Base-by-base conservation (phyloP, 2,113 vertebrate genomes). In the Arothron firmamentum region DNA sequence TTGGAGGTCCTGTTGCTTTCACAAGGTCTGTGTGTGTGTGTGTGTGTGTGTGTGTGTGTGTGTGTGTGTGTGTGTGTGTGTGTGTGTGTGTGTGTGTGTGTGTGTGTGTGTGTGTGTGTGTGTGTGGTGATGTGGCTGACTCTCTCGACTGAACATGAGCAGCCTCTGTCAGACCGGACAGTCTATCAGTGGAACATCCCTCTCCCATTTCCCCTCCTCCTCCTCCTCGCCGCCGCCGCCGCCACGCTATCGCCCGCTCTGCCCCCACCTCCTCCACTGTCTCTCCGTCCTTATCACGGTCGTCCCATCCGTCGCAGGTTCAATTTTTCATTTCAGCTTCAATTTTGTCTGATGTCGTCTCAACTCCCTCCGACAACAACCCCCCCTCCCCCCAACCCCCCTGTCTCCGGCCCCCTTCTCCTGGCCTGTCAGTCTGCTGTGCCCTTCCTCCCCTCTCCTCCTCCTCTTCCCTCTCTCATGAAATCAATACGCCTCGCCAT, bases 311-410 rank as follows among this genome's bases (percentile, higher is more conserved):
- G 79, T 81, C 82, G 80, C 81, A 16, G 38, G 70, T 80, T 86
- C 82, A 83, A 87, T 86, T 86, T 88, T 81, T 86, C 78, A 87
- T 88, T 89, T 86, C 85, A 88, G 75, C 79, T 81, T 72, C 79
- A 84, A 86, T 89, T 82, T 85, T 72, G 67, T 4, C 54, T 84
- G 79, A 85, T 55, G 63, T 76, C 68, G 59, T 60, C 79, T 70
- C 79, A 57, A 72, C 64, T 74, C 70, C 73, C 75, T 67, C 25
- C 56, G 4, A 25, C 55, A 51, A 65, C 78, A 73, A 68, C 63
- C 77, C 71, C 78, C 60, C 62, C 74, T 71, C n/a, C n/a, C n/a
- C n/a, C n/a, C n/a, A n/a, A n/a, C n/a, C n/a, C n/a, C n/a, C n/a
- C 75, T 73, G 57, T 43, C 49, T 73, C 78, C 58, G 70, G 81